These are phyloP conservation scores for Harpalus rubripes DNA, from an alignment of 2,888 invertebrate genomes.

Conservation along the genomic window DNA sequence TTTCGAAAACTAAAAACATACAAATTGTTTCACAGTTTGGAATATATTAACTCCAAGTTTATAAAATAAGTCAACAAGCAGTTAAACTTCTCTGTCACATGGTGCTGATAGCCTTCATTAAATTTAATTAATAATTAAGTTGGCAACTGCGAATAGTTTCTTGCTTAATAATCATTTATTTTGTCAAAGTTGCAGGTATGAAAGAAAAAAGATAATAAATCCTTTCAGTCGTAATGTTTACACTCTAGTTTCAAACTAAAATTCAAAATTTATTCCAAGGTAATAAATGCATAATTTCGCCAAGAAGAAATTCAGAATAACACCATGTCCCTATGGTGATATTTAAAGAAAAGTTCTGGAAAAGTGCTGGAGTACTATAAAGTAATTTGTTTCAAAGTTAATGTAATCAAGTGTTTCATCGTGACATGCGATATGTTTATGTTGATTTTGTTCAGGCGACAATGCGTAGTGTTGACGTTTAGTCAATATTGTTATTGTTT, in stretches of 20 bases:
- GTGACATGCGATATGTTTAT: slow-evolving; percentile 17
- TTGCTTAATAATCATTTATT: not conserved
- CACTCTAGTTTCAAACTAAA: slow-evolving; percentile 9
- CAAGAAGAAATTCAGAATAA: not conserved
- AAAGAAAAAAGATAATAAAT: slow-evolving; percentile 3
- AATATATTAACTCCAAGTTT: not conserved
- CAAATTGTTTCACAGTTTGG: too few relatives aligned
- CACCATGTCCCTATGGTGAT: not conserved
- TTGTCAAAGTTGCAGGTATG: not conserved
- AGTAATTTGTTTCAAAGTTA: slow-evolving; percentile 1
- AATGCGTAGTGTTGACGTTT: not conserved
- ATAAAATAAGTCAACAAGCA: not conserved
- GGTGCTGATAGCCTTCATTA: not conserved
- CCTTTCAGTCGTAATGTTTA: not conserved
- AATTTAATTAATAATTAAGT: not conserved
- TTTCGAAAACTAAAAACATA: too few relatives aligned
- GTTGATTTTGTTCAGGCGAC: not conserved
- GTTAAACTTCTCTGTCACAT: not conserved
- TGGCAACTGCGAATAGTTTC: not conserved
- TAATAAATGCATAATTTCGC: slow-evolving; percentile 19
- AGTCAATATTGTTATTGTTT: not conserved
- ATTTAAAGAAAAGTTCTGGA: slow-evolving; percentile 18
- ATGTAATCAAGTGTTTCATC: slow-evolving; percentile 11
- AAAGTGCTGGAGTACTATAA: slow-evolving; percentile 14
- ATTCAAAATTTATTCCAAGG: not conserved